Evolutionary conservation across 2,797 vertebrate species (phyloP).

Genomic region (Syndactyla subalaris): DNA sequence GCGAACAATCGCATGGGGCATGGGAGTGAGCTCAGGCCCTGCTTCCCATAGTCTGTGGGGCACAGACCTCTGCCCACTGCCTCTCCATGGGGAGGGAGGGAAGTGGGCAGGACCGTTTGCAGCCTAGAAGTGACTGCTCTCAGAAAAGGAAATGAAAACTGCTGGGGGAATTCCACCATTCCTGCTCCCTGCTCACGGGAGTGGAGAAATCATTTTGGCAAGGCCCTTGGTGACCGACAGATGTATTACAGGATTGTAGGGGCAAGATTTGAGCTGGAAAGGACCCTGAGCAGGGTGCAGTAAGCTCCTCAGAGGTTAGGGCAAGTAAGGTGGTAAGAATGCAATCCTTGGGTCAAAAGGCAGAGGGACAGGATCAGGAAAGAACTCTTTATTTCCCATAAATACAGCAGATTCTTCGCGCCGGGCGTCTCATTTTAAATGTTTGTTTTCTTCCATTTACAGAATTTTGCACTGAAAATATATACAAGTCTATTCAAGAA

Average conservation of each 20-base stretch:
- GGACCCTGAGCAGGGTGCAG: accelerated
- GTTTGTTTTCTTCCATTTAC: constrained; percentile 57
- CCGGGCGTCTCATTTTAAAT: constrained; percentile 55
- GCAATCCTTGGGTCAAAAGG: not conserved
- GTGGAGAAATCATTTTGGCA: not conserved
- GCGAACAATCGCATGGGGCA: not conserved
- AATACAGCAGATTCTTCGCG: constrained; percentile 73
- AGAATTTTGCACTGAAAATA: constrained; percentile 71
- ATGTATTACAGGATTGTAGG: not conserved
- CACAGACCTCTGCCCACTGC: not conserved
- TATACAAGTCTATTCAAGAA: constrained; percentile 73
- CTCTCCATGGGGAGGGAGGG: not conserved
- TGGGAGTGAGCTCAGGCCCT: accelerated
- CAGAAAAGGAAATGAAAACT: constrained; percentile 60
- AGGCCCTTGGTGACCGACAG: not conserved
- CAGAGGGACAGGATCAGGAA: constrained; percentile 33
- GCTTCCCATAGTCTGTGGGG: accelerated
- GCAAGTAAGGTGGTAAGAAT: not conserved
- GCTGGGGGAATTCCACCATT: not conserved
- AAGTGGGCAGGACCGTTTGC: not conserved
- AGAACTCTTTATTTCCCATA: constrained; percentile 75
- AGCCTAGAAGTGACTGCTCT: not conserved
- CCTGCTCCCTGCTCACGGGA: not conserved
- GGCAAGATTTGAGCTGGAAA: not conserved
- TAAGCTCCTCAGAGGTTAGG: not conserved